These are phyloP conservation scores for Pseudorasbora parva DNA, from an alignment of 2,113 vertebrate species.

Conservation along the genomic window DNA sequence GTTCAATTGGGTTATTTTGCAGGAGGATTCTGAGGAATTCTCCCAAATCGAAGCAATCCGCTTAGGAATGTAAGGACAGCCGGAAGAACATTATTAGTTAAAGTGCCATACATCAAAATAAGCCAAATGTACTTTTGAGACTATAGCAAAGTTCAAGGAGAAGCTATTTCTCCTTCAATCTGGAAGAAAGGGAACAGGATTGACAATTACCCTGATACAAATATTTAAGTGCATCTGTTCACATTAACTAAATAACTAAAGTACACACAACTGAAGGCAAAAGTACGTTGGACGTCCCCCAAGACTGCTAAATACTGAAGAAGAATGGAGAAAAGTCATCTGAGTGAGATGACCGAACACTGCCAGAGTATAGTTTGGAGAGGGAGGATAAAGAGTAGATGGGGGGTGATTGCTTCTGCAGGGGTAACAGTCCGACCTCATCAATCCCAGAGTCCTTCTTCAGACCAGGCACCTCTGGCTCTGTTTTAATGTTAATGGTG, in stretches of 20 bases:
- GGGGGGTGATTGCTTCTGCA: background rate
- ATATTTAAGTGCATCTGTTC: background rate
- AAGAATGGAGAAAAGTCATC: background rate
- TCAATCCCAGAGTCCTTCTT: conserved; percentile 4
- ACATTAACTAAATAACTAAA: background rate
- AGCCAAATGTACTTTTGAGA: conserved; percentile 11
- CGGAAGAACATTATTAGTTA: conserved; percentile 10
- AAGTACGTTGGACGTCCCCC: background rate
- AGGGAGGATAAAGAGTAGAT: background rate
- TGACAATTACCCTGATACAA: background rate
- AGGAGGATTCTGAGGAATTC: background rate
- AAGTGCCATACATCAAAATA: conserved; percentile 20
- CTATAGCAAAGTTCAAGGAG: background rate
- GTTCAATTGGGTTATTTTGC: conserved; percentile 32
- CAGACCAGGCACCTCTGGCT: background rate
- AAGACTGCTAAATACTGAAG: background rate
- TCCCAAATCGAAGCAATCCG: conserved; percentile 1
- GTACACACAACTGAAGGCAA: background rate
- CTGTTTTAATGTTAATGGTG: conserved; percentile 15
- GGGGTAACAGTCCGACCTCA: conserved; percentile 6
- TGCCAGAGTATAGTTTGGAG: background rate
- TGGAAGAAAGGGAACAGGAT: background rate
- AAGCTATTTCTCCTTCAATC: conserved; percentile 17
- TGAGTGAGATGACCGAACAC: background rate
- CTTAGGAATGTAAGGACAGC: conserved; percentile 15